Conservation (phyloP, 2,113 vertebrate species). For the Rhodinocichla rosea region DNA sequence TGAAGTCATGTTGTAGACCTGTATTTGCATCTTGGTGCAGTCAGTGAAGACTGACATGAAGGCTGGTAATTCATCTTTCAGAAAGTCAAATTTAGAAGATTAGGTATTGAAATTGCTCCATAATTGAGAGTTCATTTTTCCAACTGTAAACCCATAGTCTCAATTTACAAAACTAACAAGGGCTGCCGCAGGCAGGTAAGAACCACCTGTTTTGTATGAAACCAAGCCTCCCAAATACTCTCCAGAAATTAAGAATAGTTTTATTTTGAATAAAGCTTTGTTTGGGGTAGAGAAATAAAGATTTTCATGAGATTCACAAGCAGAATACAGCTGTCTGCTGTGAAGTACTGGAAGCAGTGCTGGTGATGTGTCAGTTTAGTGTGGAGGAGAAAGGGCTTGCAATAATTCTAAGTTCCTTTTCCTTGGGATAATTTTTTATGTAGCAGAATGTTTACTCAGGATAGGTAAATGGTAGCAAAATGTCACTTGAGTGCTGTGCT, state of each 20-base stretch:
- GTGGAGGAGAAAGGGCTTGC: background rate
- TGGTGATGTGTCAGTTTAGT: background rate
- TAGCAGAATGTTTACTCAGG: background rate
- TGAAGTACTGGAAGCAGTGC: background rate
- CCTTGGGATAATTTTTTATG: background rate
- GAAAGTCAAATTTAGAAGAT: background rate
- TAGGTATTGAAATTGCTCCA: background rate
- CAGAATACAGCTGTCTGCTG: background rate
- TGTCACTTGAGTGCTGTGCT: background rate
- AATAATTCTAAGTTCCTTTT: background rate
- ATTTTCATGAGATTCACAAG: background rate
- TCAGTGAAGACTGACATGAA: background rate
- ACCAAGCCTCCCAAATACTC: background rate
- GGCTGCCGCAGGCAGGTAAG: background rate
- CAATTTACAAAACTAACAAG: background rate
- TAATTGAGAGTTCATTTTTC: background rate
- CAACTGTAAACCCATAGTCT: background rate
- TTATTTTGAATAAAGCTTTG: background rate
- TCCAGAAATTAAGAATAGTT: background rate
- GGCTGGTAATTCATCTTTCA: background rate
- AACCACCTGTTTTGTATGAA: background rate
- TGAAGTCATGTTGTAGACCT: accelerated
- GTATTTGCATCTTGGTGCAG: background rate
- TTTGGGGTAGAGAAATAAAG: background rate
- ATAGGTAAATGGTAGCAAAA: background rate